These are phyloP conservation scores for Polydrusus pterygomalis DNA, from an alignment of 2,888 invertebrate genomes.

Conservation along the genomic window DNA sequence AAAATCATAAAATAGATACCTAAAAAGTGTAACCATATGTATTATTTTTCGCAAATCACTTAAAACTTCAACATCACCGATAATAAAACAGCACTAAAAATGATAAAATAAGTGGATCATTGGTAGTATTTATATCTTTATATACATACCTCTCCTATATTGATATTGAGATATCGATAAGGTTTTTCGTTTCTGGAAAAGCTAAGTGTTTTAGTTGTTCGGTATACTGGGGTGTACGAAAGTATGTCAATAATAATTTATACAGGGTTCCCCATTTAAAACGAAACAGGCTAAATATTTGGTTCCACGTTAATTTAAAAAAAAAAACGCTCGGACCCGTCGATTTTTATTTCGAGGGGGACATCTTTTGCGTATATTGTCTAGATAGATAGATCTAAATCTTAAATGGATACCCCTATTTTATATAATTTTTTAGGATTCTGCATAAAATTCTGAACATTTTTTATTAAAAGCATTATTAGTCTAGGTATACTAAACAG, in stretches of 20 bases:
- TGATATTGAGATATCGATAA: conserved; percentile 60
- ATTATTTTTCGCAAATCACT: conserved; percentile 30
- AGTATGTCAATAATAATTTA: neutral
- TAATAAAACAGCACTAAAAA: conserved; percentile 55
- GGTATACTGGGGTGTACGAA: conserved; percentile 14
- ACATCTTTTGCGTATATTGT: too few relatives aligned
- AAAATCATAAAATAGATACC: neutral
- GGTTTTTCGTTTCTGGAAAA: conserved; percentile 57
- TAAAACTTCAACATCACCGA: conserved; percentile 44
- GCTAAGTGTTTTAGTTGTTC: conserved; percentile 17
- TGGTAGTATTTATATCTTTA: conserved; percentile 59
- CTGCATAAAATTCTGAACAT: too few relatives aligned
- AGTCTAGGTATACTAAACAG: too few relatives aligned
- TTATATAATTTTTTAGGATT: too few relatives aligned
- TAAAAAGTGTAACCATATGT: conserved; percentile 23
- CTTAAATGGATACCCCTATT: too few relatives aligned
- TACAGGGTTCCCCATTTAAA: too few relatives aligned
- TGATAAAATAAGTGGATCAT: conserved; percentile 59
- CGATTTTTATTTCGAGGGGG: too few relatives aligned
- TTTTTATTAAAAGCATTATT: too few relatives aligned
- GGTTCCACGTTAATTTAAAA: too few relatives aligned
- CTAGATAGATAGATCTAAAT: too few relatives aligned
- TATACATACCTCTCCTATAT: conserved; percentile 58
- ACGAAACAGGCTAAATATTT: too few relatives aligned
- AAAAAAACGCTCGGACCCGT: too few relatives aligned